Conservation (phyloP, 2,888 invertebrate species). For the Leptinotarsa rubiginosa region DNA sequence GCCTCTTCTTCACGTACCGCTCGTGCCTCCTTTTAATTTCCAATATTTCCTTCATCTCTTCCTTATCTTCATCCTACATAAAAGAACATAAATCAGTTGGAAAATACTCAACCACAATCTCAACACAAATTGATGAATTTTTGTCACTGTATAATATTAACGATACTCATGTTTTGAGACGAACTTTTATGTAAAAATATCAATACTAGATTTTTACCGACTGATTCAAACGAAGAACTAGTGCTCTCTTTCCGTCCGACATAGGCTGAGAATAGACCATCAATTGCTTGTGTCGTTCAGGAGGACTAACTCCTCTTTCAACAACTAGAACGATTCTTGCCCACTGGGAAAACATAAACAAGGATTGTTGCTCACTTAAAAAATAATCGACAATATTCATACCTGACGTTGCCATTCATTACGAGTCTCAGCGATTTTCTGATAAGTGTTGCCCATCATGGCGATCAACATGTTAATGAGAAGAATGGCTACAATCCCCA, state of each 20-base stretch:
- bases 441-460: conserved; percentile 99
- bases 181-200: too few species aligned
- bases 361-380: neutral
- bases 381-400: conserved; percentile 30
- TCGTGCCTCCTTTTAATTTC: conserved; percentile 92
- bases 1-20: conserved; percentile 79
- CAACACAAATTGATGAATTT: too few species aligned
- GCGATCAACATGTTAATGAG: conserved; percentile 98
- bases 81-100: conserved; percentile 19
- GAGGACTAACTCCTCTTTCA: conserved; percentile 94
- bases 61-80: conserved; percentile 88
- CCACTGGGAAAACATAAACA: conserved; percentile 74
- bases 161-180: too few species aligned
- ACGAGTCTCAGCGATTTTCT: conserved; percentile 95
- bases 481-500: conserved; percentile 95
- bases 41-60: conserved; percentile 92
- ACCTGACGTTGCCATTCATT: conserved; percentile 98
- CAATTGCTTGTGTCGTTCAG: conserved; percentile 85
- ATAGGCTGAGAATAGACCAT: conserved; percentile 94
- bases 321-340: conserved; percentile 97
- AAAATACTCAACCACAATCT: neutral
- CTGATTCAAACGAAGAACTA: conserved; percentile 90
- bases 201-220: conserved; percentile 70
- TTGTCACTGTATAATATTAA: too few species aligned
- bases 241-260: conserved; percentile 87